Evolutionary conservation across 2,113 vertebrate genomes (phyloP).

Genomic region (Neopipo cinnamomea): DNA sequence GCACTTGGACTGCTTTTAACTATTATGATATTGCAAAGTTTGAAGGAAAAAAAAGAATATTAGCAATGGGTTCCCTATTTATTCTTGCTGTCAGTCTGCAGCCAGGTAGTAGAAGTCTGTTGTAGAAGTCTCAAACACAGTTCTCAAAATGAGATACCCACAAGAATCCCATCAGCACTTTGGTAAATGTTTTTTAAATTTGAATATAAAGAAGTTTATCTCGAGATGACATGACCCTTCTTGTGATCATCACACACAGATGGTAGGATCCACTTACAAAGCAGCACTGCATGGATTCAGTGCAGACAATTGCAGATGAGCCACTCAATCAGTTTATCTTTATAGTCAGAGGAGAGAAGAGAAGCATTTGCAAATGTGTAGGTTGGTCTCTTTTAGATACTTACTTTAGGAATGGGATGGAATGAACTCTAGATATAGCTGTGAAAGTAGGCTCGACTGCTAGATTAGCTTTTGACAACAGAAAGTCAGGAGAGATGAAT

Average conservation of each 20-base stretch:
- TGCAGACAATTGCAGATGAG: background rate
- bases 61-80: background rate
- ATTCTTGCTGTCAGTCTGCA: background rate
- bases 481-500: background rate
- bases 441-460: background rate
- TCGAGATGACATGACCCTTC: background rate
- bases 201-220: background rate
- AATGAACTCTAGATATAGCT: background rate
- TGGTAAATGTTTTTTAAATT: background rate
- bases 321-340: background rate
- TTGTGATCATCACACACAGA: background rate
- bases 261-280: background rate
- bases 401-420: background rate
- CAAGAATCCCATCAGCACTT: background rate
- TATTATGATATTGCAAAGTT: background rate
- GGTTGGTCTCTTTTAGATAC: background rate
- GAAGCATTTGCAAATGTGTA: background rate
- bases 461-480: background rate
- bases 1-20: background rate
- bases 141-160: background rate
- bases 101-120: background rate
- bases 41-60: background rate
- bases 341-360: background rate
- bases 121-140: background rate
- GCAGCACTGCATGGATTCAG: background rate